Evolutionary conservation across 2,113 vertebrate genomes (phyloP).

Genomic region (Phodopus roborovskii): DNA sequence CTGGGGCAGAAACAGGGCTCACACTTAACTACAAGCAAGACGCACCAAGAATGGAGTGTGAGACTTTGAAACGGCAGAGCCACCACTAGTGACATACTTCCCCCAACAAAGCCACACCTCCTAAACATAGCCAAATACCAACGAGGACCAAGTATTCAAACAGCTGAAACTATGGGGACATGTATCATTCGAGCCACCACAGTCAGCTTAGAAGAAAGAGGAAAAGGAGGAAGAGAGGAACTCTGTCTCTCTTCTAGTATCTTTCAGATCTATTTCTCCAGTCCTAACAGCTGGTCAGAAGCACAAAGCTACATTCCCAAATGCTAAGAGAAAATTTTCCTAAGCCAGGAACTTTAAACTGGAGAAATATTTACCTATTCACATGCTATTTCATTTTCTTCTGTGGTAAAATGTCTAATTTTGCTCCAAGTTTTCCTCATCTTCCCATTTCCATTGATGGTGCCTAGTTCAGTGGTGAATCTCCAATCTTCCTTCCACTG

Average conservation of each 20-base stretch:
- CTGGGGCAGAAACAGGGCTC: too few relatives aligned
- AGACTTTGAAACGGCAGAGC: background rate
- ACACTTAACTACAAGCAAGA: background rate
- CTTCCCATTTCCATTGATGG: background rate
- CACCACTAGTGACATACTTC: background rate
- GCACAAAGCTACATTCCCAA: slow-evolving; percentile 9
- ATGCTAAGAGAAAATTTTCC: slow-evolving; percentile 21
- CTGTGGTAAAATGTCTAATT: background rate
- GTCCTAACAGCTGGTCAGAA: background rate
- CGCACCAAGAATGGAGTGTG: background rate
- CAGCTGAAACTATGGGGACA: background rate
- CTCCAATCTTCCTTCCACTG: background rate
- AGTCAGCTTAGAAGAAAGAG: background rate
- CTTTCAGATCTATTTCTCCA: slow-evolving; percentile 24
- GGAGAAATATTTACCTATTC: background rate
- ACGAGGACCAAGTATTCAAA: background rate
- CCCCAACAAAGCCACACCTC: background rate
- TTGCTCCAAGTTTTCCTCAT: background rate
- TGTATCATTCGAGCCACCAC: background rate
- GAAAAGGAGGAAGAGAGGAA: background rate
- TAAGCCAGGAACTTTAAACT: slow-evolving; percentile 8
- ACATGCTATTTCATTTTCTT: background rate
- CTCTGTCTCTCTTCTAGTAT: background rate
- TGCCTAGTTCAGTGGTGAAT: background rate
- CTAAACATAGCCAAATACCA: background rate